phyloP scores from a whole-genome alignment of 2,888 invertebrate species.

The Stenodema calcarata region DNA sequence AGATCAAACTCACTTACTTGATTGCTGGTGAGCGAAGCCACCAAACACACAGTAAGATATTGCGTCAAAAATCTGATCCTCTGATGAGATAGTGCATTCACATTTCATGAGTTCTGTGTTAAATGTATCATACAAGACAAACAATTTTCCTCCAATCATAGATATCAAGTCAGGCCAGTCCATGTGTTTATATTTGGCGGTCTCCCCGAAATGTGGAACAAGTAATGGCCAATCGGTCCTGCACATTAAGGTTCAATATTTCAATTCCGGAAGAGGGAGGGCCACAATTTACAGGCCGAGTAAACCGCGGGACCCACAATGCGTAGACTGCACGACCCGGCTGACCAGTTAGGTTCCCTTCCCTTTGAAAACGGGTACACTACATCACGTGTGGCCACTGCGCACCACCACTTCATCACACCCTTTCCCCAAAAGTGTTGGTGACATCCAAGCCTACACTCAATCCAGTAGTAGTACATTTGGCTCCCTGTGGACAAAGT shows the following conservation, averaged over 20 bases:
- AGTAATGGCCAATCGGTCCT: neutral
- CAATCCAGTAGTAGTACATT: neutral
- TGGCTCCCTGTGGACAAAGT: neutral
- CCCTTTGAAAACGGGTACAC: neutral
- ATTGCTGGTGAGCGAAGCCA: no score
- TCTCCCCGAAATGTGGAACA: neutral
- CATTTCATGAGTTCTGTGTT: no score
- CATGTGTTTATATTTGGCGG: neutral
- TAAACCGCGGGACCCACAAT: neutral
- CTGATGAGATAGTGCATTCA: no score
- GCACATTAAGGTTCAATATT: neutral
- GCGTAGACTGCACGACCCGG: neutral
- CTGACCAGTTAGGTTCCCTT: neutral
- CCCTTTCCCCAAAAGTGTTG: neutral
- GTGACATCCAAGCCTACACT: neutral
- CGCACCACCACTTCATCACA: neutral
- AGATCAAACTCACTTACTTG: no score
- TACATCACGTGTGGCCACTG: neutral
- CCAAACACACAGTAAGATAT: no score
- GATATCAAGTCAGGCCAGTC: no score
- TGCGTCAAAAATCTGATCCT: no score
- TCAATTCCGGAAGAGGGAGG: neutral
- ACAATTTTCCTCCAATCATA: no score
- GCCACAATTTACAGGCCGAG: neutral
- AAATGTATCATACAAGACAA: no score